A percentile compares a stretch with the other conserved stretches of the same genome.
These are phyloP conservation scores for Neodiprion virginianus DNA, from an alignment of 1,140 invertebrate species.

Conservation along the genomic window DNA sequence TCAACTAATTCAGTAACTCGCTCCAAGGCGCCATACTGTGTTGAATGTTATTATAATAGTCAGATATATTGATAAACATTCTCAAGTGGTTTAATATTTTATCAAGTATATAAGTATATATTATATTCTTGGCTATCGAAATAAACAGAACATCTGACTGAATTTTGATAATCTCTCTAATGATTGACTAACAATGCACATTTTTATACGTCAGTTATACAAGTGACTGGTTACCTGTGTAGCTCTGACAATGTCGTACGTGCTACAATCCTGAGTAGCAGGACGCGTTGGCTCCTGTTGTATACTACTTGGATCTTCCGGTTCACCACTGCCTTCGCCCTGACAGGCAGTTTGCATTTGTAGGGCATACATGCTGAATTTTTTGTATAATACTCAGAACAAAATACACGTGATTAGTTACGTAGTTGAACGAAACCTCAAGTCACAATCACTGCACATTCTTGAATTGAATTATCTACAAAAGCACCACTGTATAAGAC, in stretches of 20 bases:
- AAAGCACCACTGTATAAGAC: not conserved
- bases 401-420: not conserved
- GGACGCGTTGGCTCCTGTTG: slow-evolving; percentile 55
- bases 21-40: slow-evolving; percentile 84
- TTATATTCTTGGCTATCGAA: too few species aligned
- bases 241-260: slow-evolving; percentile 93
- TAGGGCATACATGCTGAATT: slow-evolving; percentile 53
- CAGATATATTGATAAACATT: too few species aligned
- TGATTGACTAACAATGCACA: too few species aligned
- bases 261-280: slow-evolving; percentile 73
- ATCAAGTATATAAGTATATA: too few species aligned
- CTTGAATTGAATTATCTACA: too few species aligned
- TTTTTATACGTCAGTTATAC: not conserved
- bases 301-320: slow-evolving; percentile 47
- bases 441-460: too few species aligned
- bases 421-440: not conserved
- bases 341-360: slow-evolving; percentile 58
- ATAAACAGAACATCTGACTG: too few species aligned
- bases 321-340: slow-evolving; percentile 51
- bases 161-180: too few species aligned
- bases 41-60: slow-evolving; percentile 8
- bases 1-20: slow-evolving; percentile 88
- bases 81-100: too few species aligned
- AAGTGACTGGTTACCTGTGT: slow-evolving; percentile 71
- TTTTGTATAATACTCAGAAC: not conserved